These are phyloP conservation scores for Prosopocoilus inquinatus DNA, from an alignment of 2,888 invertebrate species.

Conservation along the genomic window DNA sequence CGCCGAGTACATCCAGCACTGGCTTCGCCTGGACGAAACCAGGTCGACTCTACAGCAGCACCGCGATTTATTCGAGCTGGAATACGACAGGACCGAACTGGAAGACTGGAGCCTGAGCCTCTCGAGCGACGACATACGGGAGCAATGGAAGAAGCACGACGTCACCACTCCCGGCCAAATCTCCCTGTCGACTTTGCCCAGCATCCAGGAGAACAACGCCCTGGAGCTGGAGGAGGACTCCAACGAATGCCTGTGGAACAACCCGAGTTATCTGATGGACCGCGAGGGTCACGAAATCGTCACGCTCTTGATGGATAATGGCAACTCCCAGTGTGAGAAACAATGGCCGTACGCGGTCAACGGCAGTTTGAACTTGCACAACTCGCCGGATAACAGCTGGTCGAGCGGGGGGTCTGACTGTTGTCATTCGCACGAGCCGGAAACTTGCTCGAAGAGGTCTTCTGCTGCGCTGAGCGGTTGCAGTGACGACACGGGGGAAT, in stretches of 20 bases:
- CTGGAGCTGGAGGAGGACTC: constrained; percentile 72
- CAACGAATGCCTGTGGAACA: constrained; percentile 73
- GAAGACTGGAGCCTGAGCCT: constrained; percentile 78
- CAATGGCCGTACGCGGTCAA: constrained; percentile 64
- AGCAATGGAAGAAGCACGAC: constrained; percentile 38
- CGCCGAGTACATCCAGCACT: constrained; percentile 73
- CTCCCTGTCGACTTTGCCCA: constrained; percentile 64
- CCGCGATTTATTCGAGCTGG: constrained; percentile 66
- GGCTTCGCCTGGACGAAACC: constrained; percentile 72
- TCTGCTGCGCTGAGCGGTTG: constrained; percentile 65
- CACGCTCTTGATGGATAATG: constrained; percentile 54
- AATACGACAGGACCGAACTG: constrained; percentile 73
- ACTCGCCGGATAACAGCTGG: constrained; percentile 61
- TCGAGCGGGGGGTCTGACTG: constrained; percentile 55
- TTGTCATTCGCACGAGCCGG: constrained; percentile 50
- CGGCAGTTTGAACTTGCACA: constrained; percentile 32
- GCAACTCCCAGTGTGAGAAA: constrained; percentile 54
- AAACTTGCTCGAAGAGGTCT: constrained; percentile 66
- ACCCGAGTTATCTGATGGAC: constrained; percentile 68
- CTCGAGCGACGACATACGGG: constrained; percentile 67
- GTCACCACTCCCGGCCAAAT: constrained; percentile 60
- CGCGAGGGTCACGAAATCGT: constrained; percentile 66
- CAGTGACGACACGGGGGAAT: constrained; percentile 62
- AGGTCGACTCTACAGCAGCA: constrained; percentile 67
- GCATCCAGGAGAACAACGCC: constrained; percentile 71